These are phyloP conservation scores for Rhinoptilus africanus DNA, from an alignment of 2,113 vertebrate genomes.

Conservation along the genomic window DNA sequence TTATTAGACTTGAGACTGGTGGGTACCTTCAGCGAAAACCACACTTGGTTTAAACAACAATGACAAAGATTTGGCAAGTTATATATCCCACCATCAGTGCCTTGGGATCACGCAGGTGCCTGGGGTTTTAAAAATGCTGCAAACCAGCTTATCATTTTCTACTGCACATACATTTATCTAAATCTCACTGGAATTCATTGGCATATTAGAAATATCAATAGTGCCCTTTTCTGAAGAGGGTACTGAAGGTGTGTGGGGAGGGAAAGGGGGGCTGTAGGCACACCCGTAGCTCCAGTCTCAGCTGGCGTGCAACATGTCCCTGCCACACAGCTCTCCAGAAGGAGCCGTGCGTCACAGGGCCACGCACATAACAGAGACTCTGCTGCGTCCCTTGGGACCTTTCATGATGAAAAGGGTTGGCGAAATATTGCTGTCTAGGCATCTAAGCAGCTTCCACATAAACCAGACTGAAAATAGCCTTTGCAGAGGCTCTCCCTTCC, in stretches of 20 bases:
- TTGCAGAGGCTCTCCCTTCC: conserved; percentile 16
- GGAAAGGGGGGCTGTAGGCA: not conserved
- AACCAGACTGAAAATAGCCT: conserved; percentile 30
- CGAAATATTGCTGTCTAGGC: conserved; percentile 48
- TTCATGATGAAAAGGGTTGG: not conserved
- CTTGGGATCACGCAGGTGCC: not conserved
- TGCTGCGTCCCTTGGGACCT: not conserved
- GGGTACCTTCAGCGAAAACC: not conserved
- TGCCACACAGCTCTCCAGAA: not conserved
- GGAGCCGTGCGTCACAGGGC: not conserved
- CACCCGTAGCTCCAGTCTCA: not conserved
- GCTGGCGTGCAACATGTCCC: rapidly evolving
- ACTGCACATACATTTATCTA: not conserved
- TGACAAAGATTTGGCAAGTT: not conserved
- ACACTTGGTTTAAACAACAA: not conserved
- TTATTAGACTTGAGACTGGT: not conserved
- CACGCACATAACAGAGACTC: not conserved
- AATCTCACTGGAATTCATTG: not conserved
- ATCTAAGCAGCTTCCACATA: not conserved
- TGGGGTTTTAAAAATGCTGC: not conserved
- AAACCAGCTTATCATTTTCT: not conserved
- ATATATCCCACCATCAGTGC: not conserved
- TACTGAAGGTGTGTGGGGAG: not conserved
- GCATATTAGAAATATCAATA: not conserved
- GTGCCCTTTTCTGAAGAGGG: not conserved